These are phyloP conservation scores for Diadophis punctatus DNA, from an alignment of 2,113 vertebrate species.

Conservation along the genomic window DNA sequence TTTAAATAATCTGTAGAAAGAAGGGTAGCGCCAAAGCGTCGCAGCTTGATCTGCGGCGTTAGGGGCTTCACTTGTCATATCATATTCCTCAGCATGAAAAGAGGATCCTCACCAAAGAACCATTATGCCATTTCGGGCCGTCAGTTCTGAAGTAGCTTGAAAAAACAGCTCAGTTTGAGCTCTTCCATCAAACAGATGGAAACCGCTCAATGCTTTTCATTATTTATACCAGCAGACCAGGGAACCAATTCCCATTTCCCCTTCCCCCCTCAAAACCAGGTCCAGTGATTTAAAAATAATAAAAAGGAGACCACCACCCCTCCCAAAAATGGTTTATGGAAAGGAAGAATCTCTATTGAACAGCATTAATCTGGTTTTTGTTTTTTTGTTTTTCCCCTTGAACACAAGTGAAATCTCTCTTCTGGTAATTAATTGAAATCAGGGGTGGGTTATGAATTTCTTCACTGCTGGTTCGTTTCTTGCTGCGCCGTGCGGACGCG, in stretches of 20 bases:
- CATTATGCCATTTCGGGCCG: not conserved
- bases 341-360: not conserved
- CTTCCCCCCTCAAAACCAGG: not conserved
- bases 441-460: too few species aligned
- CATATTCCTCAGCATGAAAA: not conserved
- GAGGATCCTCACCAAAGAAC: not conserved
- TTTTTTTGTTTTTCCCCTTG: not conserved
- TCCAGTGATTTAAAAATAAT: not conserved
- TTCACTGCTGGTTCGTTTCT: too few species aligned
- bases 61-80: not conserved
- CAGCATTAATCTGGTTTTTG: not conserved
- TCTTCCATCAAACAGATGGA: not conserved
- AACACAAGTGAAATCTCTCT: not conserved
- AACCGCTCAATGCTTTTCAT: not conserved
- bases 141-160: not conserved
- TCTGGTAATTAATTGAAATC: not conserved
- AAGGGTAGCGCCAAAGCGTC: not conserved
- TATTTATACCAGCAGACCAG: not conserved
- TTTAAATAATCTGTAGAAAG: not conserved
- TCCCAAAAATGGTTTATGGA: not conserved
- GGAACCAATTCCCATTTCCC: not conserved
- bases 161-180: not conserved
- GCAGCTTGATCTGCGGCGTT: not conserved
- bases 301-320: not conserved
- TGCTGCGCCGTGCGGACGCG: too few species aligned